A percentile compares a stretch with the other conserved stretches of the same genome.
These are phyloP conservation scores for Zaprionus tsacasi DNA, from an alignment of 1,140 invertebrate genomes.

Conservation along the genomic window DNA sequence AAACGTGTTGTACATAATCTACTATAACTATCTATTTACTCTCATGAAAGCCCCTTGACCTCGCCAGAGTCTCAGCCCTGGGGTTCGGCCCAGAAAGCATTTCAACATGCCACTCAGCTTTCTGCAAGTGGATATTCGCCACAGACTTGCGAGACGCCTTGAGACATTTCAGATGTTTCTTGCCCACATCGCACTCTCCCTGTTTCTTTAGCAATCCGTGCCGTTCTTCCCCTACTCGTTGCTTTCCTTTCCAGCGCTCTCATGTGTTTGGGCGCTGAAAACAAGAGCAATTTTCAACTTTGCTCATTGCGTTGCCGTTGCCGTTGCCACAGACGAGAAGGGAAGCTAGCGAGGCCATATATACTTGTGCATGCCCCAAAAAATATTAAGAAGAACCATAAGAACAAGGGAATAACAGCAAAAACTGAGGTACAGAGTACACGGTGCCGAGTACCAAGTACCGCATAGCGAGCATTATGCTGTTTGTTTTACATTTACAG, in stretches of 20 bases:
- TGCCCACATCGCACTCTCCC: not conserved
- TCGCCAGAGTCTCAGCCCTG: not conserved
- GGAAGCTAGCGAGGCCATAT: conserved; percentile 29
- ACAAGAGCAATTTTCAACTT: conserved; percentile 64
- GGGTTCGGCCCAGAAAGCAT: conserved; percentile 23
- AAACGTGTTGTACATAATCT: conserved; percentile 62
- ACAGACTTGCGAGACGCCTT: conserved; percentile 39
- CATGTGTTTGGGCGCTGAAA: conserved; percentile 28
- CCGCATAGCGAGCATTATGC: conserved; percentile 17
- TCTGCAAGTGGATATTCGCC: conserved; percentile 48
- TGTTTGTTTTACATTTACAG: conserved; percentile 47
- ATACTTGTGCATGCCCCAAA: conserved; percentile 47
- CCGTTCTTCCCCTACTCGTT: not conserved
- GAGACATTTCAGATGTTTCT: conserved; percentile 50
- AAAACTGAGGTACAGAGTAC: not conserved
- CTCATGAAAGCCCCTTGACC: conserved; percentile 19
- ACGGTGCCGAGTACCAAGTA: conserved; percentile 1
- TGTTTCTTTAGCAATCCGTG: not conserved
- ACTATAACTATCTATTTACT: conserved; percentile 33
- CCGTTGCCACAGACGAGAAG: conserved; percentile 14
- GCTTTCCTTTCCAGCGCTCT: not conserved
- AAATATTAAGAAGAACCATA: conserved; percentile 27
- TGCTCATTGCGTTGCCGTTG: conserved; percentile 48
- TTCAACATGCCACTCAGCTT: conserved; percentile 52
- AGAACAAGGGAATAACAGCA: conserved; percentile 10